These are phyloP conservation scores for Scomberomorus guttatus DNA, from an alignment of 2,797 vertebrate genomes.

Conservation along the genomic window DNA sequence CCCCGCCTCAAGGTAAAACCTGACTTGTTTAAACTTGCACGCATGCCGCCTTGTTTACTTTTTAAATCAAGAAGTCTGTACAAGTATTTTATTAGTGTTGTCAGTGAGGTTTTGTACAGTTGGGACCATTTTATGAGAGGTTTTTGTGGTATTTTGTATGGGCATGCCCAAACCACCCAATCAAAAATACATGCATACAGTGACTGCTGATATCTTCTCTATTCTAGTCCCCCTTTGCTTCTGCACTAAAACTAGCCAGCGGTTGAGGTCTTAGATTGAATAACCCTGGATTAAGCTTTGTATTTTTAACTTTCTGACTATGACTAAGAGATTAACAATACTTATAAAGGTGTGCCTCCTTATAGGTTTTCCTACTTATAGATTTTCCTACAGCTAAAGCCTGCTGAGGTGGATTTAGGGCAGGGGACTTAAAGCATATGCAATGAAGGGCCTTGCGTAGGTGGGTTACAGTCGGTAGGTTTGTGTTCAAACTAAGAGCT, in stretches of 20 bases:
- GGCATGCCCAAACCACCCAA: neutral
- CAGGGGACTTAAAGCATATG: slow-evolving; percentile 21
- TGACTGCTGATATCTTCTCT: neutral
- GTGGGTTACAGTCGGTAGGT: neutral
- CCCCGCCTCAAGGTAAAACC: slow-evolving; percentile 94
- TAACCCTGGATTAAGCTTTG: slow-evolving; percentile 32
- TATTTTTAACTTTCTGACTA: slow-evolving; percentile 51
- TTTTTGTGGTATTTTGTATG: neutral
- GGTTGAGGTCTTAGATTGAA: neutral
- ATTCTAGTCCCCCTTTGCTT: neutral
- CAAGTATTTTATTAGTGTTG: neutral
- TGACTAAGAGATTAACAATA: slow-evolving; percentile 36
- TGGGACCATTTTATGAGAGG: too few species aligned
- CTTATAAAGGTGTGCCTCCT: slow-evolving; percentile 7
- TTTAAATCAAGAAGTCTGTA: neutral
- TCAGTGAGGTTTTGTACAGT: neutral
- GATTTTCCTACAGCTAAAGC: slow-evolving; percentile 6
- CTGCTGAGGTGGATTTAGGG: slow-evolving; percentile 36
- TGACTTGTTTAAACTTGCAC: neutral
- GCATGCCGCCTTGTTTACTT: neutral
- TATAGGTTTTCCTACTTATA: slow-evolving; percentile 28
- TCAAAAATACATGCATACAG: neutral
- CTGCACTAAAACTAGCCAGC: neutral
- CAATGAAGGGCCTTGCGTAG: neutral
- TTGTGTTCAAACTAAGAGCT: neutral